Base-by-base conservation (phyloP, 2,113 vertebrate species). In the Gavialis gangeticus region DNA sequence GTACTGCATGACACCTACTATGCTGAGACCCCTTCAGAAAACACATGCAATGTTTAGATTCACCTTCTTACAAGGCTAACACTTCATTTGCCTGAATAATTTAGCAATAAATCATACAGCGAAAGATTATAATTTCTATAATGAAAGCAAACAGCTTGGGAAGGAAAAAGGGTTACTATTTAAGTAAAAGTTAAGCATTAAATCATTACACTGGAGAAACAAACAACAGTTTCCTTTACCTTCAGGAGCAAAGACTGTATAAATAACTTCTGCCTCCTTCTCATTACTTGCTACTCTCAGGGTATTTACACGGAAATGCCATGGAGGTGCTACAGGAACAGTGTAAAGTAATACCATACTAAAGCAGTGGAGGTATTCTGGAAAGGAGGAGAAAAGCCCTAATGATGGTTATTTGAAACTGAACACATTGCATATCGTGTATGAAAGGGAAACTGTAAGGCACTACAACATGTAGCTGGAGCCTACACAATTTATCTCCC, bases 61-160 rank as follows among this genome's bases (percentile, higher is more conserved):
- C 87, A 77, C 78, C 84, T 92, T 82, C 88, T 59, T 90, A 83
- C 64, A 86, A 85, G 87, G 82, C 67, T 96, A 95, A 85, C 58
- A 79, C 90, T 93, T 94, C 77, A 88, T 89, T 79, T 95, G 60
- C 78, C 79, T 95, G 88, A 95, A 94, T 90, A 83, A 90, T 71
- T 92, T 92, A 91, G 84, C 89, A 66, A 85, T 73, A 63, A 88
- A 60, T 63, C 76, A 91, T 91, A 88, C 94, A 91, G 83, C 76
- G 83, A 85, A 92, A 81, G 28, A 66, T n/a, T 37, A 37, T 73
- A 46, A 73, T 67, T 90, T 93, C 62, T 62, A 87, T 75, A 87
- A 79, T 24, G 73, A 91, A 91, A 93, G 66, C 34, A 91, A 89
- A 82, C 71, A 87, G 75, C 64, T 28, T 79, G 57, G 79, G 75